Evolutionary conservation across 2,797 vertebrate species (phyloP), one percentile per base, ranked within the genome.

Genomic region (Etheostoma nigrum): DNA sequence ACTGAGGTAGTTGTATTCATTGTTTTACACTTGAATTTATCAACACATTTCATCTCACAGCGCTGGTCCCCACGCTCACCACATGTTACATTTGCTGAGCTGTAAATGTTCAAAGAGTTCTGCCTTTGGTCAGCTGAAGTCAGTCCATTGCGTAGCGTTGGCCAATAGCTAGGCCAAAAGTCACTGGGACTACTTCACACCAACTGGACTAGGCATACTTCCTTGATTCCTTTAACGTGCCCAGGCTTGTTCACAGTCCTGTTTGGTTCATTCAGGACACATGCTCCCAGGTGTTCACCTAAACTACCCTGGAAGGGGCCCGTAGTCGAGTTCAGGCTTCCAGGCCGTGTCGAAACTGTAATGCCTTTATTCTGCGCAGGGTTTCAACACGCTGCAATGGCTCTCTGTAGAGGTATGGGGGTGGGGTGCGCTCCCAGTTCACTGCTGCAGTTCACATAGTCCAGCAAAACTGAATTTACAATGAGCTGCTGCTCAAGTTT

Each of bases 1-100:
- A 93, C 77, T 88, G 92, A 93, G 92, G 92, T 93, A 93, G 92
- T 73, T 77, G 78, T 30, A 76, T 42, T 80, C 64, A 81, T 67
- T 40, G 42, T 57, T 82, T 85, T 75, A 89, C 74, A 91, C 52
- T 72, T 66, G 18, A 68, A 66, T 19, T 52, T 10, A 71, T 59
- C 57, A 70, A 69, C 53, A 83, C 44, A 67, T 67, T 23, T 45
- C 40, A 42, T 10, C 18, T 68, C 25, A 49, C 81, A 79, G 27
- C 52, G 36, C 23, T 54, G 54, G 59, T 62, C 40, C 49, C 9
- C 75, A 71, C 55, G 14, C 14, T 53, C 44, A 58, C 2, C 52
- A 33, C 4, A 36, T 9, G n/a, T 54, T n/a, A 49, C 44, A 73
- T 67, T 25, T 66, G 65, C 25, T 61, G 42, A 62, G 14, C 18